Base-by-base conservation (phyloP, 2,888 invertebrate species). In the Pyrrhia umbra region DNA sequence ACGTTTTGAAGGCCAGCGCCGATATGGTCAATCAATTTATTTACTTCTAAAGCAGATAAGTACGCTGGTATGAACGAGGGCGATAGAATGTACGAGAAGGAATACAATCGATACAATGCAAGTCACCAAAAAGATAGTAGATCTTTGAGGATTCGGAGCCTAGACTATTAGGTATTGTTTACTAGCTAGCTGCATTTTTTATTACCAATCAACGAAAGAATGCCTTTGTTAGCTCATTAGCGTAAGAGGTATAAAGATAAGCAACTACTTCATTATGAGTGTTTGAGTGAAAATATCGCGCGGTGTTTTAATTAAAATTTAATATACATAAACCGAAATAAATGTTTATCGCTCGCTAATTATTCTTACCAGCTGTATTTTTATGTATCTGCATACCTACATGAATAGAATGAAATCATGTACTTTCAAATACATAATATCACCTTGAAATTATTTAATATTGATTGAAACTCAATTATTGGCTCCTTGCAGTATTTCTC, bases 401-500 rank as follows among this genome's bases (percentile, higher is more conserved):
- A 20, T 8, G n/a, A 27, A 6, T 6, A 34, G n/a, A 40, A 27
- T 37, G 6, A 27, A 49, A 42, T n/a, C 2, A 25, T 30, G 8
- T 50, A 47, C 20, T 47, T 74, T 52, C n/a, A 52, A 49, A 49
- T 47, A 27, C 30, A 21, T 30, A 13, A 46, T 34, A 0, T 58
- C 30, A 50, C 66, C 60, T 73, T 56, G 25, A 59, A 62, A 62
- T 45, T 39, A 18, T 23, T 3, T 45, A 39, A 13, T 56, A 77
- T 67, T 58, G 61, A 59, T 54, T 42, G 45, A 23, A 55, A 13
- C 5, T 15, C 21, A 57, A 50, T 65, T 18, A 47, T 39, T 52
- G 49, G 51, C 47, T 42, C 50, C 46, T 77, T 77, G 77, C 62
- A 49, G 20, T 67, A 20, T 49, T 73, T 77, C 74, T 57, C 67